Conservation (phyloP, 2,797 vertebrate species). For the Neostethus bicornis region DNA sequence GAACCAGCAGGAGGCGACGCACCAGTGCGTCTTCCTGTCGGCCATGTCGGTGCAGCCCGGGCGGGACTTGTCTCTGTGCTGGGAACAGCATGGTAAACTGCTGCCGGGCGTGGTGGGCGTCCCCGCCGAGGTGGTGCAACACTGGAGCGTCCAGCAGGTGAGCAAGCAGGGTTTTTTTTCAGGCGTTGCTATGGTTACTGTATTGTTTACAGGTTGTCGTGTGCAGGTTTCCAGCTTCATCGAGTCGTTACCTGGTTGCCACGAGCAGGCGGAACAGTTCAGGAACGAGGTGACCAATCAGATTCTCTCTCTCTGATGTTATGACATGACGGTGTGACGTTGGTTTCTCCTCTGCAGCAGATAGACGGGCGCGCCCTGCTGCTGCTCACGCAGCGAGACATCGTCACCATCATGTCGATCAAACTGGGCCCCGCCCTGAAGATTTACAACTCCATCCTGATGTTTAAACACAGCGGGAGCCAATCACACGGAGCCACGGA, state of each 20-base stretch:
- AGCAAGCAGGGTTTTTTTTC: background rate
- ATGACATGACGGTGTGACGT: conserved; percentile 14
- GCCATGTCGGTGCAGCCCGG: conserved; percentile 74
- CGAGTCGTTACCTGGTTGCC: conserved; percentile 89
- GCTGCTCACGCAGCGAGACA: conserved; percentile 90
- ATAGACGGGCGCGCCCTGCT: conserved; percentile 92
- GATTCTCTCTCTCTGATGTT: background rate
- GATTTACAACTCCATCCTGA: conserved; percentile 93
- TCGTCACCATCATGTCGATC: conserved; percentile 90
- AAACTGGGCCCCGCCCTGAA: conserved; percentile 93
- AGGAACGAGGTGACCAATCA: conserved; percentile 83
- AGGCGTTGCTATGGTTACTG: background rate
- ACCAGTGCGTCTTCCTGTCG: conserved; percentile 76
- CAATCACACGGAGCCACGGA: conserved; percentile 21
- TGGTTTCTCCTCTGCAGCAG: conserved; percentile 75
- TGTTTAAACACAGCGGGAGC: conserved; percentile 83
- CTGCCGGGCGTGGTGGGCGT: conserved; percentile 71
- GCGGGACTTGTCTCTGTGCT: conserved; percentile 74
- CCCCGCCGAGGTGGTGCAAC: conserved; percentile 60
- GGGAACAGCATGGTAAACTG: conserved; percentile 80
- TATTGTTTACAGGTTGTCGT: too few relatives aligned
- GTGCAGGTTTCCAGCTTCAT: conserved; percentile 88
- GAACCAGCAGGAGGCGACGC: conserved; percentile 64
- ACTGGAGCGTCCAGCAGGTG: conserved; percentile 81
- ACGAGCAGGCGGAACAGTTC: conserved; percentile 87